Evolutionary conservation across 1,140 invertebrate species (phyloP).

Genomic region (Stegodyphus dumicola): DNA sequence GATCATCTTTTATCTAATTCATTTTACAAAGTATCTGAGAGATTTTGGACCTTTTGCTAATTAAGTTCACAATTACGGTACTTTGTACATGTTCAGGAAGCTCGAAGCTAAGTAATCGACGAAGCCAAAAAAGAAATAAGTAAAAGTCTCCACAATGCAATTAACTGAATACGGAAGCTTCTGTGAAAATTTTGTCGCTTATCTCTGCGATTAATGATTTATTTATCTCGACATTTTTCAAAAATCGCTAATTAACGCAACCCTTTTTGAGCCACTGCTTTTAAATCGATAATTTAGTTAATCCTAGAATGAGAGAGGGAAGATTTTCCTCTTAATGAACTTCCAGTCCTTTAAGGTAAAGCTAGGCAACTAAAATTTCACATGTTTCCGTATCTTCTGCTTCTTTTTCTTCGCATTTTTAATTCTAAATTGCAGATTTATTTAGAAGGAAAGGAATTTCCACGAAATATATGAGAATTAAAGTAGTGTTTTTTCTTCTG

Average conservation of each 20-base stretch:
- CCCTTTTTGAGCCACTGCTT: neutral
- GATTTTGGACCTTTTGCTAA: constrained; percentile 7
- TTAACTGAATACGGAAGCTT: neutral
- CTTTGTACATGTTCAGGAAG: neutral
- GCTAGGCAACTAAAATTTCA: neutral
- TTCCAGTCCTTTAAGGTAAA: neutral
- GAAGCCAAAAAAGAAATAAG: neutral
- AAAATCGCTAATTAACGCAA: constrained; percentile 9
- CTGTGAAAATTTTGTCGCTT: constrained; percentile 17
- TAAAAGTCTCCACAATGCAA: neutral
- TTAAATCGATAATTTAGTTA: neutral
- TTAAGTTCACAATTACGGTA: neutral
- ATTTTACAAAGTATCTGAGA: constrained; percentile 9
- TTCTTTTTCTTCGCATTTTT: too few relatives aligned
- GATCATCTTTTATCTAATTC: neutral
- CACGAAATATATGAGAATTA: too few relatives aligned
- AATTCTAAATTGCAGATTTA: too few relatives aligned
- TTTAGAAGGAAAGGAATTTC: too few relatives aligned
- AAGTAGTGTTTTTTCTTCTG: too few relatives aligned
- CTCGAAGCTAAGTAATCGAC: neutral
- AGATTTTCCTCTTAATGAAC: constrained; percentile 17
- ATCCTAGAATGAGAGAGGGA: constrained; percentile 2
- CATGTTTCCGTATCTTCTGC: neutral
- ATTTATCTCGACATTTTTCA: constrained; percentile 13
- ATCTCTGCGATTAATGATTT: constrained; percentile 15